A percentile compares a stretch with the other conserved stretches of the same genome.
Conservation (phyloP, 2,888 invertebrate genomes). For the Empis stercorea region DNA sequence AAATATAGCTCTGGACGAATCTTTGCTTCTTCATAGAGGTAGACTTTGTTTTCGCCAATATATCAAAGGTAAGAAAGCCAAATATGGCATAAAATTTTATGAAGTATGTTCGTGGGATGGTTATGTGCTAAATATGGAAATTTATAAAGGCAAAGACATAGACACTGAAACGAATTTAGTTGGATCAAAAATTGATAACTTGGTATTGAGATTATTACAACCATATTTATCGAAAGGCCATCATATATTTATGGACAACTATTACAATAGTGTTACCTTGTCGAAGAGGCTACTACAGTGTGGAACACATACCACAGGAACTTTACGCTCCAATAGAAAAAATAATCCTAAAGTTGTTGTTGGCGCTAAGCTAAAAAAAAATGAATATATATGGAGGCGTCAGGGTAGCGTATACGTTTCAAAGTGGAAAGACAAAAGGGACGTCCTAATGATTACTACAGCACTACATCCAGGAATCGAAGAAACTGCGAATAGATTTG, state of each 20-base stretch:
- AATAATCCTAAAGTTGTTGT: background rate
- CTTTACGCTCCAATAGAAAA: slow-evolving; percentile 1
- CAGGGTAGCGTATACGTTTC: background rate
- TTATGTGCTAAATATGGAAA: background rate
- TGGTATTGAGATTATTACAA: background rate
- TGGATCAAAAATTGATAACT: background rate
- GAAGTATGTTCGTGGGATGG: background rate
- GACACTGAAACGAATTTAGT: background rate
- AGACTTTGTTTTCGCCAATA: background rate
- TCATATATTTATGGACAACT: slow-evolving; percentile 21
- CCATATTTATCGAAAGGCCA: slow-evolving; percentile 17
- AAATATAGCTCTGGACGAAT: background rate
- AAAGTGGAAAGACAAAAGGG: background rate
- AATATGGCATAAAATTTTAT: background rate
- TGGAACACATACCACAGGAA: slow-evolving; percentile 13
- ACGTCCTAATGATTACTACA: background rate
- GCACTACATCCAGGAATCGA: background rate
- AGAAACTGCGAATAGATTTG: slow-evolving; percentile 1
- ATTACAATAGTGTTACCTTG: slow-evolving; percentile 16
- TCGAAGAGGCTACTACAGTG: slow-evolving; percentile 13
- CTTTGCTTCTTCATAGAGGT: background rate
- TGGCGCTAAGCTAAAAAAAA: slow-evolving; percentile 2
- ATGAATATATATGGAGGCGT: background rate
- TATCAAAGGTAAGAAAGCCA: background rate
- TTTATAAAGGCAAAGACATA: slow-evolving; percentile 1